Percentiles rank a stretch among this genome's conserved stretches.
Evolutionary conservation across 1,140 invertebrate species (phyloP).

Genomic region (Oryctes rhinoceros): DNA sequence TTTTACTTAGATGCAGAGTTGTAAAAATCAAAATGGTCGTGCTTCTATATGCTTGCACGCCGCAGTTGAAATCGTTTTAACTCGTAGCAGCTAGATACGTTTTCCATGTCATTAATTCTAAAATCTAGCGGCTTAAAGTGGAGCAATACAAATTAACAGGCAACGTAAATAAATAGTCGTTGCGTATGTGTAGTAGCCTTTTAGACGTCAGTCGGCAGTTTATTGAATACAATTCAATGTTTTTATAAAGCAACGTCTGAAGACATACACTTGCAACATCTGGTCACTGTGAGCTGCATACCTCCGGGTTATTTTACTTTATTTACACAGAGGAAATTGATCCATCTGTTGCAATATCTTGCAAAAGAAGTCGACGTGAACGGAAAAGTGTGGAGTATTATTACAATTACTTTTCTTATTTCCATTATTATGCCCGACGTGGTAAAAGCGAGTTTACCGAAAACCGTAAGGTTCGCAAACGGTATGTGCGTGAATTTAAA

Average conservation of each 20-base stretch:
- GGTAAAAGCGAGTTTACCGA: neutral
- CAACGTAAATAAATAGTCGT: neutral
- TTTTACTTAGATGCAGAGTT: too few species aligned
- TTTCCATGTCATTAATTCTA: too few species aligned
- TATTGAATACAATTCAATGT: neutral
- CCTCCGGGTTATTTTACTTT: neutral
- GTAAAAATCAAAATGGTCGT: too few species aligned
- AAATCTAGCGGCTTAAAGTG: neutral
- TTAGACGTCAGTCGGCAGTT: neutral
- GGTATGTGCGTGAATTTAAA: too few species aligned
- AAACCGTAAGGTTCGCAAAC: too few species aligned
- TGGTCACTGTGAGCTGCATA: slow-evolving; percentile 8
- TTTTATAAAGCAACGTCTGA: neutral
- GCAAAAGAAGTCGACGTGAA: neutral
- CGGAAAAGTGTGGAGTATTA: neutral
- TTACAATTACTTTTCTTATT: neutral
- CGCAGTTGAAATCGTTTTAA: too few species aligned
- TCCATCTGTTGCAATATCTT: neutral
- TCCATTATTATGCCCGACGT: neutral
- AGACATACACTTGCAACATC: neutral
- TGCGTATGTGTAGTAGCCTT: neutral
- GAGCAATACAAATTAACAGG: neutral
- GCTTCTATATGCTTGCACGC: too few species aligned
- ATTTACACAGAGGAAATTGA: slow-evolving; percentile 8
- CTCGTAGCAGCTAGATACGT: too few species aligned